A percentile compares a stretch with the other conserved stretches of the same genome.
Conservation (phyloP, 2,113 vertebrate species). For the Ptychochromis oligacanthus region DNA sequence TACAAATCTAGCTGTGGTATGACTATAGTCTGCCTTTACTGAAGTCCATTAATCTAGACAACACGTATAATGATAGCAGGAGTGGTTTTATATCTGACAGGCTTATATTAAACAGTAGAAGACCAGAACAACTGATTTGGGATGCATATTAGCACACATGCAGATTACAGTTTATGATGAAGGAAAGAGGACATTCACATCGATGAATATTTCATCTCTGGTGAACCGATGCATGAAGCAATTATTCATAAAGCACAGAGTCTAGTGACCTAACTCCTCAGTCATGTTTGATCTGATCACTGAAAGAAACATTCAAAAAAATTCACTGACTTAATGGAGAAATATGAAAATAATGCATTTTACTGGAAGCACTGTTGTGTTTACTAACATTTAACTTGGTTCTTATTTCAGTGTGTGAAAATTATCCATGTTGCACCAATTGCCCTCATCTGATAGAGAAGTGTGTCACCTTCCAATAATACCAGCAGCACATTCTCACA, state of each 20-base stretch:
- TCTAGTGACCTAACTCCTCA: not conserved
- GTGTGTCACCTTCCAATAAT: conserved; percentile 22
- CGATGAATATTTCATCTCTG: conserved; percentile 23
- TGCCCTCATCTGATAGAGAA: not conserved
- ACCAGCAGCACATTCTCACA: conserved; percentile 17
- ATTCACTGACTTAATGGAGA: not conserved
- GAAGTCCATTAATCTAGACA: conserved; percentile 40
- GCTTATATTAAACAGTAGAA: conserved; percentile 13
- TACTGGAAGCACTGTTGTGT: conserved; percentile 67
- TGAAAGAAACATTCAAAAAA: conserved; percentile 3
- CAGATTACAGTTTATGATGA: conserved; percentile 51
- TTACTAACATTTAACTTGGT: conserved; percentile 24
- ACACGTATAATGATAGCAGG: conserved; percentile 11
- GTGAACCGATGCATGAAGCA: not conserved
- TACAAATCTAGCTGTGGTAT: conserved; percentile 23
- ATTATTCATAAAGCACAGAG: conserved; percentile 4
- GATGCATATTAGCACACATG: conserved; percentile 58
- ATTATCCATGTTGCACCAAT: conserved; percentile 20
- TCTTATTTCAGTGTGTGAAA: conserved; percentile 16
- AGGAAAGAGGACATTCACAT: conserved; percentile 19
- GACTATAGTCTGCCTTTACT: conserved; percentile 24
- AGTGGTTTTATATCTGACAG: conserved; percentile 25
- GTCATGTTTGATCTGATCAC: not conserved
- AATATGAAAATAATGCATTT: conserved; percentile 14
- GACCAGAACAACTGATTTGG: conserved; percentile 25